Evolutionary conservation across 2,888 invertebrate species (phyloP).

Genomic region (Drosophila meridionalis): DNA sequence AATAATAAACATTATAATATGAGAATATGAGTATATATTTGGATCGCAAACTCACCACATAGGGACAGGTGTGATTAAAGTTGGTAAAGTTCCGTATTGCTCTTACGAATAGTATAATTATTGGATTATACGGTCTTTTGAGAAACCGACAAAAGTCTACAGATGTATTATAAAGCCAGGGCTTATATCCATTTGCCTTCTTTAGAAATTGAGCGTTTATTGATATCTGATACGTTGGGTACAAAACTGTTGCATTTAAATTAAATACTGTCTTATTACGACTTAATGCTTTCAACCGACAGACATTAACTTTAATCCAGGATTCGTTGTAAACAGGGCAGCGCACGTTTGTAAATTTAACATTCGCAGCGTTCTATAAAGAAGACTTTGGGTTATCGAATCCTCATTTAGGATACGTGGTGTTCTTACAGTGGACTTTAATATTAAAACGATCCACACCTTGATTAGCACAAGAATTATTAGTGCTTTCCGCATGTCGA

Average conservation of each 20-base stretch:
- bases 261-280: too few relatives aligned
- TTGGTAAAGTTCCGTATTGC: neutral
- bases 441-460: neutral
- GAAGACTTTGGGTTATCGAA: neutral
- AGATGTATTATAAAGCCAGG: too few relatives aligned
- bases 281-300: neutral
- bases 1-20: neutral
- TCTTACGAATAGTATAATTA: neutral
- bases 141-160: neutral
- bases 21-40: too few relatives aligned
- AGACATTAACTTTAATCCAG: neutral
- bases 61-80: conserved; percentile 1
- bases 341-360: neutral
- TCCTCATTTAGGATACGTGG: neutral
- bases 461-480: neutral
- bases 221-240: neutral
- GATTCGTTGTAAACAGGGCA: neutral
- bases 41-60: neutral
- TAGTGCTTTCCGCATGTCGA: neutral
- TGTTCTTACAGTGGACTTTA: neutral
- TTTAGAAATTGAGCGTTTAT: too few relatives aligned
- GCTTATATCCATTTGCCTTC: too few relatives aligned
- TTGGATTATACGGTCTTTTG: neutral
- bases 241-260: neutral
- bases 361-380: neutral